Base-by-base conservation (phyloP, 2,113 vertebrate species). In the Vidua macroura region DNA sequence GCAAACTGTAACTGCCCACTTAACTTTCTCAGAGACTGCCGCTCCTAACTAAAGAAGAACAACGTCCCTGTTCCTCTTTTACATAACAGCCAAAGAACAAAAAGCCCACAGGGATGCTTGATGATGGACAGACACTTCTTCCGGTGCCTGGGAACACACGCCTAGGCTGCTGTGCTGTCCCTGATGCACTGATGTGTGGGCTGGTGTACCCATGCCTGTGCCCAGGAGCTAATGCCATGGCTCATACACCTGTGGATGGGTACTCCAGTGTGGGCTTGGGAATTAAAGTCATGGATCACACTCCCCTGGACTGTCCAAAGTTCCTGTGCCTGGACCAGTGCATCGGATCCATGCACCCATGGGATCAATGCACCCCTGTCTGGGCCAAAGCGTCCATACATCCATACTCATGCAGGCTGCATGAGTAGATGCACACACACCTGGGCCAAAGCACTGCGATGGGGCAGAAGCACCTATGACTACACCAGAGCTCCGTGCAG, bases 251-350 rank as follows among this genome's bases (percentile, higher is more conserved):
- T 12, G 3, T 8, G 39, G 4, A 13, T 27, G 7, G 18, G 27
- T 5, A 15, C 31, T 46, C 27, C 55, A 24, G 15, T 3, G 37
- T 7, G 62, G 10, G n/a, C 19, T 5, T 24, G 11, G 43, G 43
- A 39, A 62, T 58, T 39, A 11, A 35, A 0, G 0, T 4, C 44
- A 25, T 1, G 1, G 24, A 17, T 62, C 27, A 43, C 43, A 14
- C 7, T 23, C 1, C 6, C 31, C 51, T 12, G 35, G 14, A 25
- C 1, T 6, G 25, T 5, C 28, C 58, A 52, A 21, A 25, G 15
- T 7, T 25, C 7, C 31, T 2, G 13, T 18, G 37, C 15, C 48
- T 11, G 35, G 21, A 33, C 9, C 55, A 21, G 2, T 1, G 28
- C 53, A n/a, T 1, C 11, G 43, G 13, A 75, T 43, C 43, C 33